Evolutionary conservation across 2,888 invertebrate genomes (phyloP).

Genomic region (Chaetoderma sp.): DNA sequence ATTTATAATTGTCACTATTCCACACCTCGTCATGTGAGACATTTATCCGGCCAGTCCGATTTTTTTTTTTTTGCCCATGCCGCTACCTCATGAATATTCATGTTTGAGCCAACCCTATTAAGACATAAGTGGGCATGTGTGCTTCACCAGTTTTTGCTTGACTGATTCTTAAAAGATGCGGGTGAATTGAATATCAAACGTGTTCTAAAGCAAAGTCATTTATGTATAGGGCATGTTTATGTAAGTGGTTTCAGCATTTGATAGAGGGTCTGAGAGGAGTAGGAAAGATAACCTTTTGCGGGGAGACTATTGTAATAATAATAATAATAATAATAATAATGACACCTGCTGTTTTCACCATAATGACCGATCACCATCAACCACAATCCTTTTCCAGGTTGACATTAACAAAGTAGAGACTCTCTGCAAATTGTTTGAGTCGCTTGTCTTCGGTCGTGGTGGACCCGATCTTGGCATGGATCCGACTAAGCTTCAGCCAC

Average conservation of each 20-base stretch:
- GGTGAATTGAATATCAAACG: too few relatives aligned
- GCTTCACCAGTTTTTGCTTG: too few relatives aligned
- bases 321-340: background rate
- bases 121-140: too few relatives aligned
- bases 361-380: background rate
- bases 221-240: background rate
- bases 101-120: too few relatives aligned
- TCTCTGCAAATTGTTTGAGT: conserved; percentile 80
- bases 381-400: conserved; percentile 74
- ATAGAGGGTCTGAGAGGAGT: background rate
- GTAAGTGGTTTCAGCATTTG: background rate
- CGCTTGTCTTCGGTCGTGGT: conserved; percentile 77
- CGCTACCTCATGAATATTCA: too few relatives aligned
- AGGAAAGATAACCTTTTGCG: background rate
- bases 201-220: too few relatives aligned
- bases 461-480: conserved; percentile 76
- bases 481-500: conserved; percentile 73
- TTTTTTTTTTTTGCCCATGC: too few relatives aligned
- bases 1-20: too few relatives aligned
- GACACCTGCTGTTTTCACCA: background rate
- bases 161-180: too few relatives aligned
- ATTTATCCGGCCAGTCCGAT: too few relatives aligned
- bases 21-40: too few relatives aligned
- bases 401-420: conserved; percentile 85
- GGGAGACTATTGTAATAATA: background rate